Percentiles rank a stretch among this genome's conserved stretches.
Conservation (phyloP, 2,113 vertebrate genomes). For the Brachyistius frenatus region DNA sequence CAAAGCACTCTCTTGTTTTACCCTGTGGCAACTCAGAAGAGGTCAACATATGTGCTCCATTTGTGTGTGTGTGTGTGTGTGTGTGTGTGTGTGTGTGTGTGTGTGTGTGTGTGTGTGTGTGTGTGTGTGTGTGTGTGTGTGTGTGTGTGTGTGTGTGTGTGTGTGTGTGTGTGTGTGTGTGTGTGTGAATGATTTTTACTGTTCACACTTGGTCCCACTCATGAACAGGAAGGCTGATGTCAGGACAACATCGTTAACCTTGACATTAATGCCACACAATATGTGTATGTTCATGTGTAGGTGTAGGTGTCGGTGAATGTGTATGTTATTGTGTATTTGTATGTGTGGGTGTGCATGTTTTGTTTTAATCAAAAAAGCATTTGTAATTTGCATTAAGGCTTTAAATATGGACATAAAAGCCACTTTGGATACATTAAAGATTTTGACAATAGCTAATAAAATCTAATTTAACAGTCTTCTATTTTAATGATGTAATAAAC, state of each 20-base stretch:
- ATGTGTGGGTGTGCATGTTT: not conserved
- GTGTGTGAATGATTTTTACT: slow-evolving; percentile 48
- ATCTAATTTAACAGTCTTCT: not conserved
- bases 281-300: not conserved
- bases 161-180: slow-evolving; percentile 12
- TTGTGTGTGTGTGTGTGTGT: slow-evolving; percentile 9
- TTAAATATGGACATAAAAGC: slow-evolving; percentile 1
- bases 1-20: not conserved
- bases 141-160: slow-evolving; percentile 8
- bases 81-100: slow-evolving; percentile 20
- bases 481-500: not conserved
- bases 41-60: slow-evolving; percentile 42
- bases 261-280: slow-evolving; percentile 45
- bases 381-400: not conserved
- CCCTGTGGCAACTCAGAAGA: slow-evolving; percentile 33
- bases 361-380: not conserved
- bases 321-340: not conserved
- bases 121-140: slow-evolving; percentile 7
- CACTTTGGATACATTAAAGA: not conserved
- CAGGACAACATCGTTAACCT: slow-evolving; percentile 70
- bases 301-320: not conserved
- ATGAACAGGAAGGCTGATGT: slow-evolving; percentile 56
- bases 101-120: slow-evolving; percentile 15
- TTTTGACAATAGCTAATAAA: not conserved
- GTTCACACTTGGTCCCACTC: slow-evolving; percentile 36